Percentiles rank a stretch among this genome's conserved stretches.
phyloP scores from a whole-genome alignment of 2,113 vertebrate species.

The Onychorhynchus coronatus region DNA sequence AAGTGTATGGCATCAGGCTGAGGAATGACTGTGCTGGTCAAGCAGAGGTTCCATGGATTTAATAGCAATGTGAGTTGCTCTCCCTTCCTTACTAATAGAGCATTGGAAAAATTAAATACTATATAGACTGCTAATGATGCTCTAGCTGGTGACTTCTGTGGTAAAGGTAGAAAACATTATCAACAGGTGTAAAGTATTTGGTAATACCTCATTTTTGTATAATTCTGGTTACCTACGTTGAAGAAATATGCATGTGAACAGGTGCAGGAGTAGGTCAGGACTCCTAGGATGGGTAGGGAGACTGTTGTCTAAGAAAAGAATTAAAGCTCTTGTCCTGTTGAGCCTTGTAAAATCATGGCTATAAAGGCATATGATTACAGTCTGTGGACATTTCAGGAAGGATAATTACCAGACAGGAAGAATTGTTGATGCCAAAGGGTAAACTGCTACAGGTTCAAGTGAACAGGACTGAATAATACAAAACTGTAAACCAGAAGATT shows the following conservation, averaged over 20 bases:
- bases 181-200: background rate
- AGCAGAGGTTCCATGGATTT: background rate
- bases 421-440: background rate
- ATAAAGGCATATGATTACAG: background rate
- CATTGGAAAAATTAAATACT: background rate
- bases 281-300: background rate
- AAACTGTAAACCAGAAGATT: background rate
- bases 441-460: background rate
- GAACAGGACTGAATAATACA: background rate
- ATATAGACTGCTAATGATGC: background rate
- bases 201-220: background rate
- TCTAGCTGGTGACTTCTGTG: background rate
- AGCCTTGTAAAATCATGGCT: background rate
- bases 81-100: background rate
- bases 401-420: background rate
- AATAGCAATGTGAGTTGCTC: background rate
- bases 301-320: background rate
- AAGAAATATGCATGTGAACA: background rate
- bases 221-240: background rate
- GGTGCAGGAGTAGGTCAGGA: background rate
- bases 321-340: background rate
- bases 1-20: too few relatives aligned
- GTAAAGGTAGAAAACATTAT: background rate
- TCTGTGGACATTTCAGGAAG: background rate
- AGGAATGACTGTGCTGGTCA: background rate